Base-by-base conservation (phyloP, 2,113 vertebrate genomes). In the Elaphurus davidianus region DNA sequence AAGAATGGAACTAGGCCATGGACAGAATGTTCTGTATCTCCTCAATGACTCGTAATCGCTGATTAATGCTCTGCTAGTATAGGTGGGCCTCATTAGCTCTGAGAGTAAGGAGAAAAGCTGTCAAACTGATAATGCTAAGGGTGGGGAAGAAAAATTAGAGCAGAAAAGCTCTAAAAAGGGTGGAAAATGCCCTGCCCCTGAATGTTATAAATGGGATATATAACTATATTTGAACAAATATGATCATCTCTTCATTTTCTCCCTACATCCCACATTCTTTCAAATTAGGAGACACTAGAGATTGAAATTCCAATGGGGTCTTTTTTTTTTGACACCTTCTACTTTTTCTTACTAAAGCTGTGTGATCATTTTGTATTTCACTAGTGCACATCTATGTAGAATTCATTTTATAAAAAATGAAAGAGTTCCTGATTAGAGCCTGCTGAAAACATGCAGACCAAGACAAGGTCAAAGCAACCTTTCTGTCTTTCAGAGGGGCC, bases 381-480 rank as follows among this genome's bases (percentile, higher is more conserved):
- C 7, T 6, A 54, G 33, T 96, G 94, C 59, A 3, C 60, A 52
- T 59, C 83, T 86, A 27, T 28, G 40, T 12, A 97, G 90, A 93
- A 62, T 59, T 47, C 50, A 93, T 40, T 36, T 90, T 94, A 93
- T 62, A 88, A 95, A 96, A 98, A 95, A 67, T 28, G 12, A 91
- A 96, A 98, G 25, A 27, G 8, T 57, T 96, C 14, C 23, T 92
- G 93, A 98, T 96, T 91, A 87, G 60, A 97, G 36, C 33, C 64
- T 91, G 52, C 13, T 50, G 59, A 81, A 98, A 98, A 86, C 36
- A 94, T 89, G 60, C 45, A 95, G 95, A 97, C 86, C 54, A 92
- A 97, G 83, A 59, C 91, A 98, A 98, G 87, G 95, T 98, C 94
- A 98, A 91, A 97, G 45, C 95, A 97, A 96, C 21, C 47, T 91